A percentile compares a stretch with the other conserved stretches of the same genome.
Conservation (phyloP, 2,888 invertebrate genomes). For the Chloromyia formosa region DNA sequence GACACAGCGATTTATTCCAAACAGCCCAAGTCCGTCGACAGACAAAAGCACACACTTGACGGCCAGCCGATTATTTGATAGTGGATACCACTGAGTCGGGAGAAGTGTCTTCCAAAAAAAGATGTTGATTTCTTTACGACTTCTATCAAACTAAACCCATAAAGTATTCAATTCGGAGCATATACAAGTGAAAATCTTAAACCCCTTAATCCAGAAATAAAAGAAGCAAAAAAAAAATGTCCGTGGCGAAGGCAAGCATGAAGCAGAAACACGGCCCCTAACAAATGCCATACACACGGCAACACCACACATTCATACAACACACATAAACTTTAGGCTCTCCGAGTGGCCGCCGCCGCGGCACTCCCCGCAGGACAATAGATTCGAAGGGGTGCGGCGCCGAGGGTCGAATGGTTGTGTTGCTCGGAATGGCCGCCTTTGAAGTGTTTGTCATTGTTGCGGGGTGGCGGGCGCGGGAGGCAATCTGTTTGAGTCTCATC, state of each 20-base stretch:
- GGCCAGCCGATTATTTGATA: slow-evolving; percentile 34
- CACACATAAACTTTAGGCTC: slow-evolving; percentile 36
- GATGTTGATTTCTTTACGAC: slow-evolving; percentile 67
- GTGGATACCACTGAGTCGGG: slow-evolving; percentile 15
- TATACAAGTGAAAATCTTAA: slow-evolving; percentile 65
- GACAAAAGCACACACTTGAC: slow-evolving; percentile 29
- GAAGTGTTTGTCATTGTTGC: neutral
- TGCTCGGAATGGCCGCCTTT: neutral
- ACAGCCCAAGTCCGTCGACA: neutral
- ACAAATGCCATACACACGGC: slow-evolving; percentile 35
- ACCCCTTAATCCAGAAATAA: slow-evolving; percentile 59
- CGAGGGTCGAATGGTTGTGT: neutral
- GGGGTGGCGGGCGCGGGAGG: neutral
- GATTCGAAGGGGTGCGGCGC: slow-evolving; percentile 2
- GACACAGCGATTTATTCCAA: neutral
- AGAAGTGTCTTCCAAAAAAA: slow-evolving; percentile 52
- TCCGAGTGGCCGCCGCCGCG: slow-evolving; percentile 30
- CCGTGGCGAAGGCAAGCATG: slow-evolving; percentile 35
- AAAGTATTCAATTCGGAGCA: slow-evolving; percentile 65
- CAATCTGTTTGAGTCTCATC: too few relatives aligned
- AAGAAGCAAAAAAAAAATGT: slow-evolving; percentile 39
- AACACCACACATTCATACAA: slow-evolving; percentile 36
- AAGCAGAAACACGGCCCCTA: slow-evolving; percentile 39
- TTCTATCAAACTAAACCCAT: slow-evolving; percentile 67
- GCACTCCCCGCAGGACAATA: slow-evolving; percentile 5